phyloP scores from a whole-genome alignment of 1,140 invertebrate genomes.

The Cepaea nemoralis region DNA sequence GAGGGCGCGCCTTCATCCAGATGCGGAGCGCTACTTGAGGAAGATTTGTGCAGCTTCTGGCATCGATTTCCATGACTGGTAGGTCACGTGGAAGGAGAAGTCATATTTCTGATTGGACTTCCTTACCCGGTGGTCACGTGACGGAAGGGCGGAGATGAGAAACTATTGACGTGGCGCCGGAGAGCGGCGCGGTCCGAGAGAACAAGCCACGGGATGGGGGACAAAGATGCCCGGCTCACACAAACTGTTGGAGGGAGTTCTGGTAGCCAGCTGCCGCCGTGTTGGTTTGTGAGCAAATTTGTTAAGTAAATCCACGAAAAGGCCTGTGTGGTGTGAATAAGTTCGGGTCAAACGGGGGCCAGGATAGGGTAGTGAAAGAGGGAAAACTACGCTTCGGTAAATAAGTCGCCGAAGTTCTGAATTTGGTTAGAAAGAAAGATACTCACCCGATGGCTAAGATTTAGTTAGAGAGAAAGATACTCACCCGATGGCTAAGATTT shows the following conservation, averaged over 20 bases:
- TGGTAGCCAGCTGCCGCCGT: not conserved
- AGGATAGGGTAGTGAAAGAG: not conserved
- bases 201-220: not conserved
- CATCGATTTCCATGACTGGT: conserved; percentile 10
- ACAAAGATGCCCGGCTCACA: not conserved
- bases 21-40: not conserved
- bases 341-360: not conserved
- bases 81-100: conserved; percentile 8
- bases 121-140: conserved; percentile 1
- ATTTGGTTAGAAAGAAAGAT: too few species aligned
- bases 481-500: too few species aligned
- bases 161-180: not conserved
- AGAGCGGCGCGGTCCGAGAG: not conserved
- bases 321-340: not conserved
- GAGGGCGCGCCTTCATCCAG: too few species aligned
- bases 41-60: conserved; percentile 5
- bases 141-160: conserved; percentile 9
- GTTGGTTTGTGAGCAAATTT: conserved; percentile 2
- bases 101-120: conserved; percentile 9
- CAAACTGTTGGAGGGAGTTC: not conserved
- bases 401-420: too few species aligned
- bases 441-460: too few species aligned
- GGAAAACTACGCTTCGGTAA: not conserved
- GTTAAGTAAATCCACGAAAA: conserved; percentile 5
- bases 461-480: too few species aligned